Evolutionary conservation across 2,888 invertebrate species (phyloP), one percentile per base, ranked within the genome.

Genomic region (Dermolepida albohirtum): DNA sequence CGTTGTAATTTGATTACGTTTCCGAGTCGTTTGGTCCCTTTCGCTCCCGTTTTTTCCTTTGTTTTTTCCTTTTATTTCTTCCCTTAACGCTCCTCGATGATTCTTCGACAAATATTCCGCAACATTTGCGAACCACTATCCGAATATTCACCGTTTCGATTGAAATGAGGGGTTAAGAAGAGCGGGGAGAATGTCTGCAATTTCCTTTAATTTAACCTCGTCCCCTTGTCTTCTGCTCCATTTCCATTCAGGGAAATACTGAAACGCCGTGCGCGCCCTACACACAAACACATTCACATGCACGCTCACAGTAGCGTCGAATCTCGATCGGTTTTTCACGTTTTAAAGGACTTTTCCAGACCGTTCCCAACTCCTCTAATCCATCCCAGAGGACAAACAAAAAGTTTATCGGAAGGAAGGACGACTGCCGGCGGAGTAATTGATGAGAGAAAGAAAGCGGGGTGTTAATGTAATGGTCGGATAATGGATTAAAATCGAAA

Each of bases 391-490:
- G 59, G 44, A 47, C 59, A 59, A 59, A 59, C 59, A 59, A 59
- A 54, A 59, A 59, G 59, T 59, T 59, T 59, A 59, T 59, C 47
- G 59, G 59, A 29, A 59, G 16, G 44, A 27, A 44, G 44, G 40
- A 54, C 54, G 39, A 39, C 12, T 39, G 39, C 34, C 57, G 44
- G 1, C 34, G 44, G 44, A 43, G 59, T 59, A 59, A 59, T 44
- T 59, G 59, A 59, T 44, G 34, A 59, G 59, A 44, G 59, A 59
- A 59, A 59, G 59, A 59, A 59, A 44, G 44, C 59, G 59, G 59
- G 29, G 59, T 59, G 59, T 59, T 59, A 59, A 59, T 59, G 59
- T 59, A 59, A 59, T 59, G 59, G 59, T 29, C 44, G 59, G 59
- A 29, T 59, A 59, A 59, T 59, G 59, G 44, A 59, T 59, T 59